Evolutionary conservation across 2,113 vertebrate genomes (phyloP).

Genomic region (Prunella fulvescens): DNA sequence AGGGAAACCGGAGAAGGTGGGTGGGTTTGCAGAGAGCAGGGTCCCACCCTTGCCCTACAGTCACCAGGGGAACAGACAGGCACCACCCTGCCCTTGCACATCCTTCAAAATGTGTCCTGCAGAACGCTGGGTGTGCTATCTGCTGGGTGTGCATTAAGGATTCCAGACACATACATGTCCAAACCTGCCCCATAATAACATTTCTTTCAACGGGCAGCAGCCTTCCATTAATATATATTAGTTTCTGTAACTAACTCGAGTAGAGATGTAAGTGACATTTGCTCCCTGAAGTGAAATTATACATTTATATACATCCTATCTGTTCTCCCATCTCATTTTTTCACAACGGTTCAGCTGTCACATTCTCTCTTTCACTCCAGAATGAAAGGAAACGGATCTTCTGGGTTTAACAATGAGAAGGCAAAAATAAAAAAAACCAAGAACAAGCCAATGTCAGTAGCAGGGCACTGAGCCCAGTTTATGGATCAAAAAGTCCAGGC

Average conservation of each 20-base stretch:
- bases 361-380: background rate
- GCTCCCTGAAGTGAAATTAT: background rate
- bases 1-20: background rate
- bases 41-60: background rate
- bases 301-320: background rate
- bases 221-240: background rate
- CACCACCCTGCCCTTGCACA: background rate
- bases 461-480: background rate
- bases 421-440: background rate
- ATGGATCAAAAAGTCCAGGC: background rate
- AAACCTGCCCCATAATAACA: background rate
- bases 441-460: background rate
- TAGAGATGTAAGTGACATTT: background rate
- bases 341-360: background rate
- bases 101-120: background rate
- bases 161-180: background rate
- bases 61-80: accelerated
- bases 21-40: background rate
- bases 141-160: background rate
- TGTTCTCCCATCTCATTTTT: background rate
- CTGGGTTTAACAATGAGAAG: background rate
- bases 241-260: background rate
- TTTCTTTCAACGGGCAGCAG: background rate
- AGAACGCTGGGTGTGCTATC: accelerated
- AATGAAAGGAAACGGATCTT: background rate